Percentiles rank a stretch among this genome's conserved stretches.
These are phyloP conservation scores for Protophormia terraenovae DNA, from an alignment of 2,888 invertebrate species.

Conservation along the genomic window DNA sequence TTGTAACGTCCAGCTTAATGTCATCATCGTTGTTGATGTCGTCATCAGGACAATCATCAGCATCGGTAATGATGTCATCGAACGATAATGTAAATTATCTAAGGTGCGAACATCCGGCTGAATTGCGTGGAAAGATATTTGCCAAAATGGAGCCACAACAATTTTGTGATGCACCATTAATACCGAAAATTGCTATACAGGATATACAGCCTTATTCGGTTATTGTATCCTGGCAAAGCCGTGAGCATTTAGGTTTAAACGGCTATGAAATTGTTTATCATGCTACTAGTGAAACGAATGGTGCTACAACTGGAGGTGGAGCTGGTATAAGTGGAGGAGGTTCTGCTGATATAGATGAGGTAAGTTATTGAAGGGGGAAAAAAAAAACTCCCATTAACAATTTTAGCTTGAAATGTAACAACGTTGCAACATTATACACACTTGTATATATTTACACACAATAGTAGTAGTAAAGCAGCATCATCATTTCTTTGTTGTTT, in stretches of 20 bases:
- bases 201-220: conserved; percentile 94
- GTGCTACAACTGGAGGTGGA: conserved; percentile 73
- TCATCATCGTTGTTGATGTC: conserved; percentile 51
- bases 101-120: conserved; percentile 92
- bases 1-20: conserved; percentile 46
- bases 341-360: conserved; percentile 68
- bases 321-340: not conserved
- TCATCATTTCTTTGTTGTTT: conserved; percentile 27
- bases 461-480: not conserved
- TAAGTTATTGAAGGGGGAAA: conserved; percentile 44
- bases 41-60: conserved; percentile 59
- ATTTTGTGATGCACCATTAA: conserved; percentile 92
- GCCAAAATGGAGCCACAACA: conserved; percentile 89
- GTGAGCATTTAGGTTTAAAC: conserved; percentile 91
- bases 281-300: conserved; percentile 85
- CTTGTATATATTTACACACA: not conserved
- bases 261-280: conserved; percentile 94
- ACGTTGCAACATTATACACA: not conserved
- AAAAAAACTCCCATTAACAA: not conserved
- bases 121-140: conserved; percentile 88
- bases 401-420: not conserved
- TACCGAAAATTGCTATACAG: conserved; percentile 92
- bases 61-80: conserved; percentile 58
- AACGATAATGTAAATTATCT: conserved; percentile 82
- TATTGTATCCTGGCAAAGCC: conserved; percentile 93